Evolutionary conservation across 1,140 invertebrate genomes (phyloP).

Genomic region (Gonatopus flavifemur): DNA sequence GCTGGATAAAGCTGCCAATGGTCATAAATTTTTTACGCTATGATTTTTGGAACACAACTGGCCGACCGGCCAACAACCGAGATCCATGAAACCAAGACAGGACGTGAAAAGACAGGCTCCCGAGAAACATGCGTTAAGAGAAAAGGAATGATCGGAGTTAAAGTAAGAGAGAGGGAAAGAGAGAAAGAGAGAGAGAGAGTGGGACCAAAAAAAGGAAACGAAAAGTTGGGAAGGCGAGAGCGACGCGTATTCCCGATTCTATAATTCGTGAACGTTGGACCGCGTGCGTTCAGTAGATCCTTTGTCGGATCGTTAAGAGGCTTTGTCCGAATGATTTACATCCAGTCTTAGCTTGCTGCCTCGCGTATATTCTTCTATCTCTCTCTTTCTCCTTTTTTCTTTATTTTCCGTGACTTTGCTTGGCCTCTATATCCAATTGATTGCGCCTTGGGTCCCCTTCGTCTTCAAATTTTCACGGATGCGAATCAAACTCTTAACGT

Average conservation of each 20-base stretch:
- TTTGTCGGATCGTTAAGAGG: slow-evolving; percentile 58
- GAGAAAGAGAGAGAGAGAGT: slow-evolving; percentile 11
- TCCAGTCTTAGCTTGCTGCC: slow-evolving; percentile 41
- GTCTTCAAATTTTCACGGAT: slow-evolving; percentile 20
- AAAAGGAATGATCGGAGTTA: too few species aligned
- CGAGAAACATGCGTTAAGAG: too few species aligned
- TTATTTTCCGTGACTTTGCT: too few species aligned
- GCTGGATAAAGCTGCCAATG: slow-evolving; percentile 40
- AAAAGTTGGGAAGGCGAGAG: slow-evolving; percentile 21
- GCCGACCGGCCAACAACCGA: background rate
- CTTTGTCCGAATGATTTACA: slow-evolving; percentile 56
- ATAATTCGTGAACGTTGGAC: slow-evolving; percentile 49
- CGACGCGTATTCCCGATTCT: slow-evolving; percentile 50
- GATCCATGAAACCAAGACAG: slow-evolving; percentile 4
- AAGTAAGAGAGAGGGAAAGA: slow-evolving; percentile 12
- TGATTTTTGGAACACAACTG: slow-evolving; percentile 14
- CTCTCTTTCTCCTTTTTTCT: too few species aligned
- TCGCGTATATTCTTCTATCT: slow-evolving; percentile 32
- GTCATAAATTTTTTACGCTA: slow-evolving; percentile 39
- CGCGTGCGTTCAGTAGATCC: slow-evolving; percentile 36
- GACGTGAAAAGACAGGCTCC: slow-evolving; percentile 16
- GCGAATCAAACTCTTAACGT: slow-evolving; percentile 21
- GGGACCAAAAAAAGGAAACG: slow-evolving; percentile 18
- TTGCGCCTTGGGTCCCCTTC: slow-evolving; percentile 36
- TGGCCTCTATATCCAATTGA: slow-evolving; percentile 46